Evolutionary conservation across 1,140 invertebrate genomes (phyloP).

Genomic region (Conus betulinus): DNA sequence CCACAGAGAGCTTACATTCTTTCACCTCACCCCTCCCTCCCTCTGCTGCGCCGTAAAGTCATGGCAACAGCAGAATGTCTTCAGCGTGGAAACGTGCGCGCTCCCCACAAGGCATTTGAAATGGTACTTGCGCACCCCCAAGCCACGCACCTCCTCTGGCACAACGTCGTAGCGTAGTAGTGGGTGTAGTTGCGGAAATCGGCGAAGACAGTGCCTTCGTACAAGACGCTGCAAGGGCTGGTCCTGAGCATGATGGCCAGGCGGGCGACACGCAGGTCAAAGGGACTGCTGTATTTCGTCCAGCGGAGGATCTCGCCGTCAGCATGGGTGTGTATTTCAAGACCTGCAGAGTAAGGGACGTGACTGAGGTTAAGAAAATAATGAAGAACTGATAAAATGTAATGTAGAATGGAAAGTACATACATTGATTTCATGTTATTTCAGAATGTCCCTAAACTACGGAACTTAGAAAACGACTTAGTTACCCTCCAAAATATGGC

Average conservation of each 20-base stretch:
- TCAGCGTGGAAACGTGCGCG: not conserved
- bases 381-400: not conserved
- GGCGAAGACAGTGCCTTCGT: conserved; percentile 84
- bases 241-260: conserved; percentile 81
- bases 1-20: no score
- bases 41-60: not conserved
- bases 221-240: conserved; percentile 85
- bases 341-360: not conserved
- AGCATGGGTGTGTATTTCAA: not conserved
- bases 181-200: conserved; percentile 21
- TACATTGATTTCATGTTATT: no score
- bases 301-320: not conserved
- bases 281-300: not conserved
- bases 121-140: not conserved
- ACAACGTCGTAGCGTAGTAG: not conserved
- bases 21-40: not conserved
- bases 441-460: no score
- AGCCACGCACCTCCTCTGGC: not conserved
- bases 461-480: no score
- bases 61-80: conserved; percentile 38
- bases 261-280: not conserved
- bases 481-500: no score
- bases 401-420: no score
- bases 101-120: not conserved
- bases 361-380: not conserved